A percentile compares a stretch with the other conserved stretches of the same genome.
Evolutionary conservation across 2,888 invertebrate species (phyloP).

Genomic region (Clivina fossor): DNA sequence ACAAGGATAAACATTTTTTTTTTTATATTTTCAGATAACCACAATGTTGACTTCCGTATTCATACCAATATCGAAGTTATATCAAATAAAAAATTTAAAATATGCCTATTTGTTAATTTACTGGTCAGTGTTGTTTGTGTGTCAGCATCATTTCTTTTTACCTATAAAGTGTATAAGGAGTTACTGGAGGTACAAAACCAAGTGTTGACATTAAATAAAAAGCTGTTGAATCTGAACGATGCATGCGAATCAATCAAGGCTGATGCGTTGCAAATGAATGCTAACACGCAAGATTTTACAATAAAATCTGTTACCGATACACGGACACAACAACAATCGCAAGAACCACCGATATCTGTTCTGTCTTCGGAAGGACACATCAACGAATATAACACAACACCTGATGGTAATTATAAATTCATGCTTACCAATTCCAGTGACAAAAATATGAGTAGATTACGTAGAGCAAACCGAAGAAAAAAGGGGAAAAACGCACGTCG

Average conservation of each 20-base stretch:
- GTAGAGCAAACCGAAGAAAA: constrained; percentile 25
- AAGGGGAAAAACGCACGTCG: constrained; percentile 23
- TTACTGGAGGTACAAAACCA: constrained; percentile 19
- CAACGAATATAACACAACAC: too few relatives aligned
- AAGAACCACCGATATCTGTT: too few relatives aligned
- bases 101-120: constrained; percentile 24
- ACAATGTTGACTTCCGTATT: constrained; percentile 22
- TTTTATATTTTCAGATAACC: constrained; percentile 16
- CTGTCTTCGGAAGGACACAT: too few relatives aligned
- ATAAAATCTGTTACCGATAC: too few relatives aligned
- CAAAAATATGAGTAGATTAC: constrained; percentile 18
- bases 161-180: constrained; percentile 20
- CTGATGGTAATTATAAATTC: constrained; percentile 32
- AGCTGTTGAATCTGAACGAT: constrained; percentile 4
- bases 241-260: too few relatives aligned
- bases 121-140: constrained; percentile 19
- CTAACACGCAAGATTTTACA: too few relatives aligned
- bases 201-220: constrained; percentile 9
- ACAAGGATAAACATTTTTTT: constrained; percentile 1
- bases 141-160: constrained; percentile 5
- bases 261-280: too few relatives aligned
- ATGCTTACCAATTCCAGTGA: constrained; percentile 17
- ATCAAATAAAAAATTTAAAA: constrained; percentile 22
- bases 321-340: too few relatives aligned
- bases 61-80: constrained; percentile 26